phyloP scores from a whole-genome alignment of 2,113 vertebrate genomes.

The Pogona vitticeps region DNA sequence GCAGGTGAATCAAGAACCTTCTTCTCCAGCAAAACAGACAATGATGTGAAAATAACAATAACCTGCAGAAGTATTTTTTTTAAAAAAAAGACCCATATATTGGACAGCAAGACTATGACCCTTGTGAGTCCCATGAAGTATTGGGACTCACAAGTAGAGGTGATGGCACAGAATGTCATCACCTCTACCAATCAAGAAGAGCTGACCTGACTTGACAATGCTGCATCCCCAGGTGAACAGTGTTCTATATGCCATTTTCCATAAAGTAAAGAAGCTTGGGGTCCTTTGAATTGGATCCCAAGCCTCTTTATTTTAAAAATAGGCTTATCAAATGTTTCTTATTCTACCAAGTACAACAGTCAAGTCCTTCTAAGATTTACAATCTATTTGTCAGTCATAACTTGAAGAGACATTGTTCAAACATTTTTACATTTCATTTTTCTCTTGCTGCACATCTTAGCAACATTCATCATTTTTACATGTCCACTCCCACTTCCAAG shows the following conservation, averaged over 20 bases:
- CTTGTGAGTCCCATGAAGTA: neutral
- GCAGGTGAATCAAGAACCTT: conserved; percentile 11
- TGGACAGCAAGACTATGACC: too few relatives aligned
- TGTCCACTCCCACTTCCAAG: conserved; percentile 17
- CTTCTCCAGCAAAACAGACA: neutral
- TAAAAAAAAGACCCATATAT: neutral
- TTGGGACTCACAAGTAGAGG: neutral
- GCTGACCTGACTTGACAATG: too few relatives aligned
- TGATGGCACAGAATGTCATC: too few relatives aligned
- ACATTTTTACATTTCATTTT: conserved; percentile 21
- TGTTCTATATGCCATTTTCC: too few relatives aligned
- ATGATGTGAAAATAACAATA: neutral
- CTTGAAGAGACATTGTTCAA: neutral
- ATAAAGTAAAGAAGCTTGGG: neutral
- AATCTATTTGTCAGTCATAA: neutral
- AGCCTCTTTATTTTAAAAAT: neutral
- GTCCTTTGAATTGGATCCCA: neutral
- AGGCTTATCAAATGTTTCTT: conserved; percentile 10
- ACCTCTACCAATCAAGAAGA: too few relatives aligned
- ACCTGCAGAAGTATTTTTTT: neutral
- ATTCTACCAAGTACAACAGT: conserved; percentile 4
- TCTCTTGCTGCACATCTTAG: conserved; percentile 6
- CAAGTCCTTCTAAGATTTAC: neutral
- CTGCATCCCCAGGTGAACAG: too few relatives aligned
- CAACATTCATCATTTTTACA: neutral